These are phyloP conservation scores for Trissolcus basalis DNA, from an alignment of 1,140 invertebrate genomes.

Conservation along the genomic window DNA sequence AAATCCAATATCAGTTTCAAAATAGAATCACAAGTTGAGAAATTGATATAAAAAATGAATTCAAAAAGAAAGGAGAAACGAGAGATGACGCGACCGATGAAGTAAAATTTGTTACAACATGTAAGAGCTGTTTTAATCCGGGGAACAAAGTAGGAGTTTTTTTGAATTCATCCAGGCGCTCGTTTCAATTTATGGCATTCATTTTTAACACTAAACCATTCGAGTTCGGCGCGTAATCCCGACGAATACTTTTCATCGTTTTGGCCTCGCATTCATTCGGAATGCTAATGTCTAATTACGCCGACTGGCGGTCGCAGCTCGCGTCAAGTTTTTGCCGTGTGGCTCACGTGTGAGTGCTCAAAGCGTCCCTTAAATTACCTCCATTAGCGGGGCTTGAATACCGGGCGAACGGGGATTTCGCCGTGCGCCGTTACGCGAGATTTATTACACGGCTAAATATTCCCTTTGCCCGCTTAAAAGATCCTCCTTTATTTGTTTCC, in stretches of 20 bases:
- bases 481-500: conserved; percentile 50
- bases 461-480: conserved; percentile 69
- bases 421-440: conserved; percentile 70
- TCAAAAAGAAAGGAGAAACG: too few species aligned
- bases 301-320: conserved; percentile 60
- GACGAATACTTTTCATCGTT: conserved; percentile 42
- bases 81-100: too few species aligned
- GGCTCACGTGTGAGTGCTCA: conserved; percentile 71
- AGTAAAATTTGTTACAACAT: too few species aligned
- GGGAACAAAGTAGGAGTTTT: conserved; percentile 38
- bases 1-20: conserved; percentile 21
- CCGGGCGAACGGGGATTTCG: conserved; percentile 71
- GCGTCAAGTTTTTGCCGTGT: conserved; percentile 70
- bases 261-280: conserved; percentile 63
- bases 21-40: too few species aligned
- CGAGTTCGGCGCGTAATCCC: conserved; percentile 36
- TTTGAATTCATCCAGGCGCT: not conserved
- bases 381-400: conserved; percentile 72
- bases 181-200: conserved; percentile 36
- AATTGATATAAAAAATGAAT: too few species aligned
- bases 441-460: conserved; percentile 75
- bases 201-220: conserved; percentile 27
- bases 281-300: conserved; percentile 74
- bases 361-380: conserved; percentile 76
- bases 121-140: conserved; percentile 34